Base-by-base conservation (phyloP, 2,113 vertebrate genomes). In the Anhinga rufa region DNA sequence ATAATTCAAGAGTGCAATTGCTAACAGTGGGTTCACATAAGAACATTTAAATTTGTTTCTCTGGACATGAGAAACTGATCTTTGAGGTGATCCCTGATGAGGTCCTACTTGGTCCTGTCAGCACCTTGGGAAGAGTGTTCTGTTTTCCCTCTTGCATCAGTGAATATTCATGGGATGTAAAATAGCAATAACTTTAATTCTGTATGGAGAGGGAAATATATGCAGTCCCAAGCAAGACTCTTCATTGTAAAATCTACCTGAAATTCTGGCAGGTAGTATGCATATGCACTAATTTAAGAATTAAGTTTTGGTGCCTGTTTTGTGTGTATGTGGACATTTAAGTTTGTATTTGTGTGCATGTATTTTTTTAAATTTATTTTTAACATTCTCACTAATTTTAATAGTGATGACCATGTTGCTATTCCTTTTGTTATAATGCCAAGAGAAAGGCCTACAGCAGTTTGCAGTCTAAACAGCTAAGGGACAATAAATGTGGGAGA, bases 141-240 rank as follows among this genome's bases (percentile, higher is more conserved):
- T 84, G 17, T 86, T 93, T 93, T 84, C 70, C 44, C 12, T 92
- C 75, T 94, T 97, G 46, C 46, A 92, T 70, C 69, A 54, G 65
- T 96, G 92, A 94, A 90, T 98, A 96, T 93, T 96, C 96, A 96
- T 96, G 81, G 72, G 3, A 83, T 82, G 76, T 77, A 94, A 86
- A 97, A 90, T 88, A 94, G 77, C 49, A 95, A 85, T 69, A 51
- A 70, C 62, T 96, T 97, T 93, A 97, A 97, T 97, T 96, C 94
- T 97, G 81, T 76, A 95, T 96, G 88, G 52, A 21, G 40, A 65
- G 55, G 38, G 71, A 86, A 97, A 93, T 76, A 84, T 42, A 48
- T 87, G 46, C 72, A 79, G 54, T 72, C 29, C n/a, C 86, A 36
- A 80, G 70, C n/a, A 96, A 92, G 92, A 19, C 26, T 66, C 34